Base-by-base conservation (phyloP, 2,888 invertebrate genomes). In the Drosophila conformis region DNA sequence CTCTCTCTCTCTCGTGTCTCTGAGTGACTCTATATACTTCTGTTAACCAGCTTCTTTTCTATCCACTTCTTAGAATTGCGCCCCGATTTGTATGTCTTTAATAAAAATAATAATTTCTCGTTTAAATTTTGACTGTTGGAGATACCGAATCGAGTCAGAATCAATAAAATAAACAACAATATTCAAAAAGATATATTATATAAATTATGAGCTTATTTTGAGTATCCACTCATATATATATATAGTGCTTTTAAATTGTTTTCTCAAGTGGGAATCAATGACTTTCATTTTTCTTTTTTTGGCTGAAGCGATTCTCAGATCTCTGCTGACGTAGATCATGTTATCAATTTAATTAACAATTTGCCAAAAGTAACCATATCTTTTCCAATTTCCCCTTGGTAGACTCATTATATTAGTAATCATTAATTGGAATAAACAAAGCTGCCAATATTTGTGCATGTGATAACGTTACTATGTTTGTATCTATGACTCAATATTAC, bases 21-120 rank as follows among this genome's bases (percentile, higher is more conserved):
- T 11, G n/a, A 29, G 1, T 29, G 6, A 1, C 18, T 4, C 18
- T 4, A 10, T 29, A 1, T 18, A 18, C 1, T 5, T n/a, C 11
- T 31, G 15, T 21, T 33, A 31, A 35, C 25, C 25, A 11, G 13
- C 25, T 48, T 29, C 10, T 21, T 46, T 8, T 10, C n/a, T 6
- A 13, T 7, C 1, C 7, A 27, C 13, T 62, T n/a, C 53, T 65
- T 58, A 36, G 61, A 71, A 54, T 70, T 57, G 35, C 56, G 54
- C 36, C 66, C 52, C 56, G 68, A 59, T 75, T 80, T 66, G 48
- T 36, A 76, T 70, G 66, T 62, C 72, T 62, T 78, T 74, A 66
- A 64, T 59, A 46, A 29, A 56, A 36, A 52, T 79, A 76, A 84
- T 76, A 74, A 65, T 68, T 49, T 54, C 59, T 63, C 54, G 46